These are phyloP conservation scores for Crotalus helleri DNA, from an alignment of 2,113 vertebrate species.

Conservation along the genomic window DNA sequence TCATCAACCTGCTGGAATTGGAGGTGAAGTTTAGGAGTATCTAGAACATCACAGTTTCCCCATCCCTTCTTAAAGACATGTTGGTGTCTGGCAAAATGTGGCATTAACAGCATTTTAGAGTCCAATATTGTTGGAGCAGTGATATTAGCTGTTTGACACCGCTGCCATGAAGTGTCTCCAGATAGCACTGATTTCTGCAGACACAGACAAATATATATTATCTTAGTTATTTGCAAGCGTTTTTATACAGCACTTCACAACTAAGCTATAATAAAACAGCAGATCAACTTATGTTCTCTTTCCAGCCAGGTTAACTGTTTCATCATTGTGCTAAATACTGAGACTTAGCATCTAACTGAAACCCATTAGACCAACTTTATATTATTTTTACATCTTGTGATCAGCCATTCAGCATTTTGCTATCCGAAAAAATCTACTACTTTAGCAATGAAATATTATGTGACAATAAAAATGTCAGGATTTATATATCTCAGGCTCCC, in stretches of 20 bases:
- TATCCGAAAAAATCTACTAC: not conserved
- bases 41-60: not conserved
- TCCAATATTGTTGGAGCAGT: not conserved
- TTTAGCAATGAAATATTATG: constrained; percentile 15
- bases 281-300: not conserved
- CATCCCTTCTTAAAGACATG: not conserved
- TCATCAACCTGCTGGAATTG: not conserved
- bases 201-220: not conserved
- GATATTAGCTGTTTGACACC: not conserved
- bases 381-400: not conserved
- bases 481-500: not conserved
- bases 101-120: not conserved
- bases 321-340: not conserved
- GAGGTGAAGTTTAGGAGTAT: not conserved
- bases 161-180: not conserved
- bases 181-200: not conserved
- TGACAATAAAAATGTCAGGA: constrained; percentile 24
- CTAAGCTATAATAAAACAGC: not conserved
- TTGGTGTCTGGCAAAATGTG: not conserved
- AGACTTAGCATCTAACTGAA: not conserved
- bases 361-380: not conserved
- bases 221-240: not conserved
- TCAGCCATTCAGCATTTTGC: not conserved
- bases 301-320: not conserved
- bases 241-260: not conserved